Percentiles rank a stretch among this genome's conserved stretches.
phyloP scores from a whole-genome alignment of 2,797 vertebrate species.

The Amphiprion clarkii region DNA sequence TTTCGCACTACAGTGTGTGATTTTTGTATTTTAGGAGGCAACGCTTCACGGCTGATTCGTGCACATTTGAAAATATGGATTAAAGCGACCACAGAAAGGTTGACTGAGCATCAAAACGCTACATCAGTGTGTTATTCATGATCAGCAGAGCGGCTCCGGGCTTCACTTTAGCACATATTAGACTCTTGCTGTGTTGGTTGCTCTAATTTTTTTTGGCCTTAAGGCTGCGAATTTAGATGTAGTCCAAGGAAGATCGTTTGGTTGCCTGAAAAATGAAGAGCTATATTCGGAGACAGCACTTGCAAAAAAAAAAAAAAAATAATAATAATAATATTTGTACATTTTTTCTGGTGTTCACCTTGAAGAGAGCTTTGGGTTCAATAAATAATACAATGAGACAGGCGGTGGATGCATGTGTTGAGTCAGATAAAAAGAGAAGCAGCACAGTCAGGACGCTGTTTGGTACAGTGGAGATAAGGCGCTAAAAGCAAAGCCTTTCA shows the following conservation, averaged over 20 bases:
- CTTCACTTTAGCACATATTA: constrained; percentile 45
- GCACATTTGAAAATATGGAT: constrained; percentile 1
- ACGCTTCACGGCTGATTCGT: background rate
- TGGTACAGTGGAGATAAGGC: constrained; percentile 67
- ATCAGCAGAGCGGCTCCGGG: constrained; percentile 38
- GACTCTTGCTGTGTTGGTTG: background rate
- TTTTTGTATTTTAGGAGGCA: constrained; percentile 3
- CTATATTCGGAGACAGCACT: constrained; percentile 13
- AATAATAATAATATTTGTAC: background rate
- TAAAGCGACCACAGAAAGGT: constrained; percentile 17
- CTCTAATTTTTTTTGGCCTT: too few species aligned
- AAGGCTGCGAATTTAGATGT: too few species aligned
- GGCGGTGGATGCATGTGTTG: constrained; percentile 32
- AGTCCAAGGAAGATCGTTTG: background rate
- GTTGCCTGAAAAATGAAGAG: constrained; percentile 7
- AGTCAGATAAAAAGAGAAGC: constrained; percentile 59
- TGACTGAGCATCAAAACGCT: constrained; percentile 26
- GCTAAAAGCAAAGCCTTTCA: constrained; percentile 43
- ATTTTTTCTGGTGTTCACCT: constrained; percentile 50
- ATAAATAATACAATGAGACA: constrained; percentile 68
- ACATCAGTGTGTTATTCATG: constrained; percentile 40
- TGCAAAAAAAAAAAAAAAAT: background rate
- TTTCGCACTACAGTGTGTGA: background rate
- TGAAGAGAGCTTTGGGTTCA: constrained; percentile 44
- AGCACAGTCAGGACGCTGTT: constrained; percentile 60